Conservation (phyloP, 1,140 invertebrate species). For the Thaumatotibia leucotreta region DNA sequence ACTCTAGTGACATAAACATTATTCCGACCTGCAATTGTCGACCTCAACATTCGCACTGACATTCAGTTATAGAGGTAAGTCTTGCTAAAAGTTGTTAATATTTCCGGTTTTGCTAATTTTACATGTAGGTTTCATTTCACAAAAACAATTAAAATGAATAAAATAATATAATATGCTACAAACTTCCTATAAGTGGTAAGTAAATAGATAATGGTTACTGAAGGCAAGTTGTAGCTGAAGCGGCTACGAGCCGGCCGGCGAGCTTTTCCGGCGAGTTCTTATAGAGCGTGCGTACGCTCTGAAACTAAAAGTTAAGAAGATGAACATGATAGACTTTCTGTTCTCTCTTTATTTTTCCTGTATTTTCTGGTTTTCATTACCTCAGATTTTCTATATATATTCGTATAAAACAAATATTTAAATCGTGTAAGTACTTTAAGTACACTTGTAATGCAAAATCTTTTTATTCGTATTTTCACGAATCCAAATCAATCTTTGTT, state of each 20-base stretch:
- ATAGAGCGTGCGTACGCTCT: neutral
- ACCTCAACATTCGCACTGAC: slow-evolving; percentile 20
- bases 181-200: neutral
- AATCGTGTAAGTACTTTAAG: no score
- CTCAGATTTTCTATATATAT: no score
- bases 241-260: slow-evolving; percentile 32
- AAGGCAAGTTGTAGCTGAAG: neutral
- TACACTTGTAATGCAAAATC: no score
- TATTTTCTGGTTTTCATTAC: no score
- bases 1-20: slow-evolving; percentile 26
- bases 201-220: neutral
- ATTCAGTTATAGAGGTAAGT: slow-evolving; percentile 29
- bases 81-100: neutral
- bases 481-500: no score
- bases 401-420: no score
- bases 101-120: neutral
- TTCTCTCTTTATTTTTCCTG: neutral
- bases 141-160: neutral
- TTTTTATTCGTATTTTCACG: no score
- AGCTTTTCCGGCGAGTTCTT: slow-evolving; percentile 42
- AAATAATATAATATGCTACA: neutral
- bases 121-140: neutral
- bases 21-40: slow-evolving; percentile 15
- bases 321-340: neutral
- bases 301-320: neutral